Percentiles rank a stretch among this genome's conserved stretches.
Evolutionary conservation across 2,797 vertebrate genomes (phyloP).

Genomic region (Nyctibius grandis): DNA sequence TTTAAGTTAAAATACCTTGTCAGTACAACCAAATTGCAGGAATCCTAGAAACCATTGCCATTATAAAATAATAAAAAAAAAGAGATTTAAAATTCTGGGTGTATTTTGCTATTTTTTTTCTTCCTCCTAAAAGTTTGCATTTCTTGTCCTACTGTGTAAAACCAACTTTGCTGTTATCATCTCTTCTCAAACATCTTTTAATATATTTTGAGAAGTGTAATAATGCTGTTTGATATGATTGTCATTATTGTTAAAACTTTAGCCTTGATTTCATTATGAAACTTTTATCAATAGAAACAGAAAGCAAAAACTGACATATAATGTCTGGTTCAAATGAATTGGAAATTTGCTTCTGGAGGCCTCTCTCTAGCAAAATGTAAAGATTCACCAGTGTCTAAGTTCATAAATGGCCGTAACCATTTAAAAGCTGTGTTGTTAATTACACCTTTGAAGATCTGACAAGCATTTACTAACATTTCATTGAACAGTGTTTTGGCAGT

Average conservation of each 20-base stretch:
- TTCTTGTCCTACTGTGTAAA: not conserved
- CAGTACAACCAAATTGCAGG: not conserved
- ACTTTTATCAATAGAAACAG: not conserved
- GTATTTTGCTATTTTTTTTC: not conserved
- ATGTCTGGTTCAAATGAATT: not conserved
- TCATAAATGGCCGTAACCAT: not conserved
- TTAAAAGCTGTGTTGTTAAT: not conserved
- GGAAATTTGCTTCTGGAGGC: not conserved
- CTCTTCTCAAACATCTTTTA: not conserved
- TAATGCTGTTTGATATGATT: not conserved
- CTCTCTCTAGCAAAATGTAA: not conserved
- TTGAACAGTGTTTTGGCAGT: not conserved
- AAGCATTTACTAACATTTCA: not conserved
- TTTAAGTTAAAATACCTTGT: slow-evolving; percentile 3
- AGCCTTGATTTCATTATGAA: not conserved
- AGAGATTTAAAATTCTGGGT: not conserved
- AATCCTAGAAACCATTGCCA: not conserved
- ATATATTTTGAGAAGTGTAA: not conserved
- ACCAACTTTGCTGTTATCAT: not conserved
- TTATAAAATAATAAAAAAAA: not conserved
- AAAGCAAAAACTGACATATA: not conserved
- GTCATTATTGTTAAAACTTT: not conserved
- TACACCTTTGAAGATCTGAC: not conserved
- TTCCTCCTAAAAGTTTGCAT: not conserved
- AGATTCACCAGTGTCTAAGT: not conserved